Evolutionary conservation across 2,113 vertebrate genomes (phyloP), one percentile per base, ranked within the genome.

Genomic region (Triplophysa dalaica): DNA sequence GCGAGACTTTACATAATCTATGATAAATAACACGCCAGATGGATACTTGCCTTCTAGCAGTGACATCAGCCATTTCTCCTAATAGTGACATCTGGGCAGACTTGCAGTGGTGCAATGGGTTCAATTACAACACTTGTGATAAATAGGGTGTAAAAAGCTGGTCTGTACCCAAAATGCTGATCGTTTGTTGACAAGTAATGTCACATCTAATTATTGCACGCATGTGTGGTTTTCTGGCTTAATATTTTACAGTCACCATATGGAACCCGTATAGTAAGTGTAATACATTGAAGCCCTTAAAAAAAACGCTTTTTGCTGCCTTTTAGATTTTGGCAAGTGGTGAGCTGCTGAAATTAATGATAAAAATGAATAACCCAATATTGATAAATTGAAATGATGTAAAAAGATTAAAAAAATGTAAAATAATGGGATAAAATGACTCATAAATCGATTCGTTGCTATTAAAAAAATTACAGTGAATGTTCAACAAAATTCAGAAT

Each of bases 21-120:
- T 56, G 33, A 84, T 81, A 75, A 81, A 80, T 84, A 45, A 82
- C 41, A 70, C 73, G 29, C 69, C 85, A 87, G 86, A 86, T 85
- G 80, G 82, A 6, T 8, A 24, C 21, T 50, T 33, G 65, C 50
- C 72, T 48, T 12, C 19, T 65, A 52, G 61, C 60, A 29, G 58
- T 58, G 50, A 54, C 21, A 56, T 76, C 75, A 75, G 76, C 77
- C 16, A 13, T 41, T 48, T 48, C 56, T 29, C 72, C 21, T 64
- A 17, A 52, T 64, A 17, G 41, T 67, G 84, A 67, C 84, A 87
- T 81, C 80, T 86, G 82, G 75, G 33, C 48, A 70, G 38, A 63
- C 43, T 52, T 68, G 54, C 45, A 33, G 19, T 16, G 29, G 56
- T 45, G 24, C 41, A 69, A 72, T 56, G 13, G 58, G 19, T 41